Percentiles rank a stretch among this genome's conserved stretches.
Evolutionary conservation across 1,140 invertebrate genomes (phyloP).

Genomic region (Cotesia chilonis): DNA sequence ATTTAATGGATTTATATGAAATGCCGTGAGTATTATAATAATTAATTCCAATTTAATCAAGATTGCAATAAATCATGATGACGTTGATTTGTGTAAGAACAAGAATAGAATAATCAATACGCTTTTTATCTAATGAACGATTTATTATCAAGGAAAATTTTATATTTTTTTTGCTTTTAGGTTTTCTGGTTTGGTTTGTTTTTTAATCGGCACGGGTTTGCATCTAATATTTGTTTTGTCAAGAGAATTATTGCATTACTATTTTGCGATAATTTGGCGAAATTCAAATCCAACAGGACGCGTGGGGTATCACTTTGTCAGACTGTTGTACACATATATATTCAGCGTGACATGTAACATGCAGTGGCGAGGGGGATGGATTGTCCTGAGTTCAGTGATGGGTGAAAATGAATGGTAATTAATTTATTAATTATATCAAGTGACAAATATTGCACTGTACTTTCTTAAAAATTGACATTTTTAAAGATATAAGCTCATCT

Average conservation of each 20-base stretch:
- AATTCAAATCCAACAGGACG: slow-evolving; percentile 16
- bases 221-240: slow-evolving; percentile 64
- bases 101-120: background rate
- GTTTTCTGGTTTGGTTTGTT: slow-evolving; percentile 64
- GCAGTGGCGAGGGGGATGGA: slow-evolving; percentile 73
- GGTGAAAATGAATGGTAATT: slow-evolving; percentile 43
- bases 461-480: too few relatives aligned
- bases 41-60: background rate
- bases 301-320: slow-evolving; percentile 40
- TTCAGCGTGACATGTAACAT: slow-evolving; percentile 69
- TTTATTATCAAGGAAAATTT: slow-evolving; percentile 5
- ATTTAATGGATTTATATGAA: slow-evolving; percentile 69
- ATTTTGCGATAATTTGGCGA: slow-evolving; percentile 36
- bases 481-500: too few relatives aligned
- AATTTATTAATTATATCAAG: background rate
- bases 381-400: slow-evolving; percentile 62
- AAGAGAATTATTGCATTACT: slow-evolving; percentile 49
- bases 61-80: too few relatives aligned
- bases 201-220: slow-evolving; percentile 61
- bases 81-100: too few relatives aligned
- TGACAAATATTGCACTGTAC: too few relatives aligned
- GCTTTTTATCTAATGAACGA: slow-evolving; percentile 1
- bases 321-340: slow-evolving; percentile 69
- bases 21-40: slow-evolving; percentile 45
- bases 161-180: slow-evolving; percentile 39